Evolutionary conservation across 2,888 invertebrate genomes (phyloP).

Genomic region (Polyploca ridens): DNA sequence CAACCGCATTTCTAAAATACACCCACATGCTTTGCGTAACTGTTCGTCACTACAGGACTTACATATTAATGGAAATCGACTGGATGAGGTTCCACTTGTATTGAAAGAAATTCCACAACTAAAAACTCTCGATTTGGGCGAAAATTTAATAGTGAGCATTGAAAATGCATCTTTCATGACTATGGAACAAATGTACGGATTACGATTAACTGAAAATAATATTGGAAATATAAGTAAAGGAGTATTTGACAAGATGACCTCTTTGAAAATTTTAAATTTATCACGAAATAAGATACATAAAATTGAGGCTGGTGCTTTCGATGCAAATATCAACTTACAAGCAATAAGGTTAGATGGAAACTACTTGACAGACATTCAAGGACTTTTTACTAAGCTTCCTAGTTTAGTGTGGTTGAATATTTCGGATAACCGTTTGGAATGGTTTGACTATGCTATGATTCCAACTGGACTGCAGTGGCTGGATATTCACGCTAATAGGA

Average conservation of each 20-base stretch:
- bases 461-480: slow-evolving; percentile 93
- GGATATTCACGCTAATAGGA: slow-evolving; percentile 93
- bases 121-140: slow-evolving; percentile 92
- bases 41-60: slow-evolving; percentile 92
- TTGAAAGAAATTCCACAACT: slow-evolving; percentile 90
- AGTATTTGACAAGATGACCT: slow-evolving; percentile 90
- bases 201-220: slow-evolving; percentile 93
- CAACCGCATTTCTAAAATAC: slow-evolving; percentile 90
- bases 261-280: slow-evolving; percentile 92
- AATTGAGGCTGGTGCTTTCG: slow-evolving; percentile 91
- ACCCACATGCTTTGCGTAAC: slow-evolving; percentile 90
- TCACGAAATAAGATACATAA: slow-evolving; percentile 92
- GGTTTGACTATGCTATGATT: slow-evolving; percentile 94
- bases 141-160: slow-evolving; percentile 92
- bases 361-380: slow-evolving; percentile 90
- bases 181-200: slow-evolving; percentile 91
- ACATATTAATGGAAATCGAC: slow-evolving; percentile 92
- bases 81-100: slow-evolving; percentile 90
- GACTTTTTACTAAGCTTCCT: slow-evolving; percentile 91
- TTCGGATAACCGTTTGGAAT: slow-evolving; percentile 92
- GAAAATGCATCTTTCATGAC: slow-evolving; percentile 92
- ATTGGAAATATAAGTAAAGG: slow-evolving; percentile 92
- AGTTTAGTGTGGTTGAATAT: slow-evolving; percentile 94
- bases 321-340: slow-evolving; percentile 90
- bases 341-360: slow-evolving; percentile 93